These are phyloP conservation scores for Ectemnius lituratus DNA, from an alignment of 2,888 invertebrate genomes.

Conservation along the genomic window DNA sequence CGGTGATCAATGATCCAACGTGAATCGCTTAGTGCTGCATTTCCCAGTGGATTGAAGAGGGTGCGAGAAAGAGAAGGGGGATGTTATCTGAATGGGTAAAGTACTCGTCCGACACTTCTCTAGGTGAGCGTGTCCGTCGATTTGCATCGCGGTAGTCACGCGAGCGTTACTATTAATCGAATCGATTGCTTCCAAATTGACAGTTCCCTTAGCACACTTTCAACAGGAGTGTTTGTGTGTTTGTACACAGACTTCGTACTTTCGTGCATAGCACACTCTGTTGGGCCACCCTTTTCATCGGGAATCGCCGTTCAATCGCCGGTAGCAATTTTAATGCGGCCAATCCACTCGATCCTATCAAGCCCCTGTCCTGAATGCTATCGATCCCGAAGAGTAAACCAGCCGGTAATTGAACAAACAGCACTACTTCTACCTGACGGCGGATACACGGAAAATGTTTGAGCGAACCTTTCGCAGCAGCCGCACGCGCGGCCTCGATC, in stretches of 20 bases:
- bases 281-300: too few species aligned
- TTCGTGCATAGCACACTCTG: neutral
- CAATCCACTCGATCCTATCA: constrained; percentile 14
- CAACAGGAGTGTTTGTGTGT: constrained; percentile 21
- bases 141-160: constrained; percentile 42
- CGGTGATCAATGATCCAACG: constrained; percentile 47
- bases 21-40: constrained; percentile 50
- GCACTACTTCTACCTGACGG: too few species aligned
- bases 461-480: constrained; percentile 9
- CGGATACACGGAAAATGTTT: too few species aligned
- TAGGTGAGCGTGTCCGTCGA: constrained; percentile 28
- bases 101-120: constrained; percentile 44
- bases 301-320: too few species aligned
- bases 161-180: constrained; percentile 53
- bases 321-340: constrained; percentile 29
- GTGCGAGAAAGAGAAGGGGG: constrained; percentile 25
- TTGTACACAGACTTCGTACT: constrained; percentile 13
- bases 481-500: constrained; percentile 22
- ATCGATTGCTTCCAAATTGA: constrained; percentile 53
- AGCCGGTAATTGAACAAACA: too few species aligned
- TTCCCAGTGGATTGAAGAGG: constrained; percentile 11
- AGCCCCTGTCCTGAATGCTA: too few species aligned
- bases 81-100: constrained; percentile 29
- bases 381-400: too few species aligned
- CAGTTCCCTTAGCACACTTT: constrained; percentile 41